phyloP scores from a whole-genome alignment of 2,113 vertebrate species.

The Heterocephalus glaber region DNA sequence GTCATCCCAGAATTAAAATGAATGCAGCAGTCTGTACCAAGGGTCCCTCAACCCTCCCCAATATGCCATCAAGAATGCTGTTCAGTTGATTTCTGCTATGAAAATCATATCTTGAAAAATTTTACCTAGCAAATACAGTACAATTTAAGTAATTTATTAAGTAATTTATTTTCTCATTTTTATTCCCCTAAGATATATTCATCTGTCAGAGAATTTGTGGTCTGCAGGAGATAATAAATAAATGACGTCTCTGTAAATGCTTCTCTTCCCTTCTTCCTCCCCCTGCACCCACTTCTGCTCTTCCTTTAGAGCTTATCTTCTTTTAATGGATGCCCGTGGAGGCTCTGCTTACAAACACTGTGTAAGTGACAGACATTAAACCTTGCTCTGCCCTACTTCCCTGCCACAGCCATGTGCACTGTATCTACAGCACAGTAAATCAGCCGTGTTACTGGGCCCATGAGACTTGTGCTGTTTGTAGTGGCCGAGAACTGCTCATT shows the following conservation, averaged over 20 bases:
- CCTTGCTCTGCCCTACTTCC: neutral
- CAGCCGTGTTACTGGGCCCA: neutral
- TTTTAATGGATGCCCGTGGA: conserved; percentile 1
- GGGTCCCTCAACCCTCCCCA: neutral
- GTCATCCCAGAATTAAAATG: neutral
- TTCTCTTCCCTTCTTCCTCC: neutral
- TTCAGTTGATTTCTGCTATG: neutral
- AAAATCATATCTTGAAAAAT: conserved; percentile 11
- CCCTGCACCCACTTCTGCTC: neutral
- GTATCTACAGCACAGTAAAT: neutral
- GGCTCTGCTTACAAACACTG: neutral
- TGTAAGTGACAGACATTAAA: neutral
- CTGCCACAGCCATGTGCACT: neutral
- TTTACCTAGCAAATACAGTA: neutral
- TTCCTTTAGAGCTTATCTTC: neutral
- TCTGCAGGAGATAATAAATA: conserved; percentile 16
- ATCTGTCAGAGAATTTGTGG: conserved; percentile 46
- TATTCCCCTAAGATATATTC: conserved; percentile 29
- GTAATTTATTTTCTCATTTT: conserved; percentile 51
- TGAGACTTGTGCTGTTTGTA: neutral
- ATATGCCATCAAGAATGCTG: neutral
- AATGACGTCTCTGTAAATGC: neutral
- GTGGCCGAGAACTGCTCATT: neutral
- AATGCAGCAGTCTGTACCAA: neutral
- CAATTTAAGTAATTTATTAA: conserved; percentile 45